Conservation (phyloP, 2,888 invertebrate genomes). For the Drymonia ruficornis region DNA sequence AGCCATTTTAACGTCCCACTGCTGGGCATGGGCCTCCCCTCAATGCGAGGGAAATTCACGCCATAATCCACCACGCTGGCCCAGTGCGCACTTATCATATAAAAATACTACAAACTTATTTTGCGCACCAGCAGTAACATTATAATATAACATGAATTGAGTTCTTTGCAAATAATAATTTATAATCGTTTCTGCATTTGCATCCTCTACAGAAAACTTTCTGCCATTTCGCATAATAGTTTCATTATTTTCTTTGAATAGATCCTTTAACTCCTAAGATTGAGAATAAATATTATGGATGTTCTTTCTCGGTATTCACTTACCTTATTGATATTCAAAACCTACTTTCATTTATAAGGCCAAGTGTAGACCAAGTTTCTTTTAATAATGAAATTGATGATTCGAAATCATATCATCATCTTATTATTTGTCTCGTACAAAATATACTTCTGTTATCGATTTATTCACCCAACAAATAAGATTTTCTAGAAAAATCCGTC, state of each 20-base stretch:
- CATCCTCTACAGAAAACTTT: conserved; percentile 25
- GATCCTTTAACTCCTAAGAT: conserved; percentile 12
- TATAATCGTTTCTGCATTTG: conserved; percentile 18
- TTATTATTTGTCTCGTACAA: neutral
- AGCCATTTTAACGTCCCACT: too few relatives aligned
- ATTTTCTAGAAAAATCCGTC: neutral
- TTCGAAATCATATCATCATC: too few relatives aligned
- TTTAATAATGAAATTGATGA: too few relatives aligned
- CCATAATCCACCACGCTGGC: too few relatives aligned
- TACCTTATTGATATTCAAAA: neutral
- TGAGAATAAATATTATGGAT: conserved; percentile 14
- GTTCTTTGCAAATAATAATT: conserved; percentile 23
- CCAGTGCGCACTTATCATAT: too few relatives aligned
- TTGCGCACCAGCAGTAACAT: neutral
- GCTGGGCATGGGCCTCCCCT: too few relatives aligned
- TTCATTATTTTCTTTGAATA: conserved; percentile 32
- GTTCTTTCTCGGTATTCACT: neutral
- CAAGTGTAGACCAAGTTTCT: too few relatives aligned
- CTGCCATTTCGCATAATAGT: conserved; percentile 28
- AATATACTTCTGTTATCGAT: too few relatives aligned
- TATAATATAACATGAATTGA: neutral
- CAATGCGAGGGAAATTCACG: too few relatives aligned
- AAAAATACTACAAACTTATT: neutral
- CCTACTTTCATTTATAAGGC: too few relatives aligned
- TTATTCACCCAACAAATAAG: neutral